Conservation (phyloP, 2,888 invertebrate genomes). For the Brassicogethes aeneus region DNA sequence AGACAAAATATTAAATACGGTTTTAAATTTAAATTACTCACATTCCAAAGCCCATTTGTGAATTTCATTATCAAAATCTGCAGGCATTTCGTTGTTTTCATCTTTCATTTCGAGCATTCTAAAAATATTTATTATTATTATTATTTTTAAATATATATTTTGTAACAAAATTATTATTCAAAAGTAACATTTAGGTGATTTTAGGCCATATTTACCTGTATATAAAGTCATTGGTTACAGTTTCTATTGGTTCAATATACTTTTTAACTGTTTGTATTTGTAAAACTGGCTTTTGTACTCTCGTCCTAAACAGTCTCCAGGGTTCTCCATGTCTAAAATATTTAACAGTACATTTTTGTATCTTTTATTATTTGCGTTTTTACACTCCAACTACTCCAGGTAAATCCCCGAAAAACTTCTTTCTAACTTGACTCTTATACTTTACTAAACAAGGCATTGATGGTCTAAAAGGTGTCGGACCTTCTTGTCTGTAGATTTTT, state of each 20-base stretch:
- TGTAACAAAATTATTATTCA: constrained; percentile 1
- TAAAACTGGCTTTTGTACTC: constrained; percentile 69
- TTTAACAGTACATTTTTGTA: background rate
- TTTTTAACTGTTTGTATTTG: constrained; percentile 63
- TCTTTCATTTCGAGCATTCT: constrained; percentile 52
- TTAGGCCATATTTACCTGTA: constrained; percentile 52
- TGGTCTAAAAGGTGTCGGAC: constrained; percentile 58
- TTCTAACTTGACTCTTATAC: constrained; percentile 60
- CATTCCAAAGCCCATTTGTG: constrained; percentile 77
- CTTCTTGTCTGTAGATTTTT: constrained; percentile 59
- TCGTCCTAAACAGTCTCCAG: constrained; percentile 70
- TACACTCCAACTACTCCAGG: constrained; percentile 69
- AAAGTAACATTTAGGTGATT: no score
- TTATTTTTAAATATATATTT: no score
- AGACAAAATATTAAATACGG: no score
- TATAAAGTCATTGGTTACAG: constrained; percentile 62
- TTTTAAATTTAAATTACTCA: constrained; percentile 47
- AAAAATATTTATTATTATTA: no score
- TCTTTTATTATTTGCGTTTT: constrained; percentile 29
- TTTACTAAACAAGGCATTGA: constrained; percentile 69
- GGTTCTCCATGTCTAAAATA: constrained; percentile 65
- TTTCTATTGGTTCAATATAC: constrained; percentile 60
- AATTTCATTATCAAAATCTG: constrained; percentile 60
- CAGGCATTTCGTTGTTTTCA: constrained; percentile 49
- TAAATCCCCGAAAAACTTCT: constrained; percentile 57